Base-by-base conservation (phyloP, 2,113 vertebrate genomes). In the Pterocles burchelli region DNA sequence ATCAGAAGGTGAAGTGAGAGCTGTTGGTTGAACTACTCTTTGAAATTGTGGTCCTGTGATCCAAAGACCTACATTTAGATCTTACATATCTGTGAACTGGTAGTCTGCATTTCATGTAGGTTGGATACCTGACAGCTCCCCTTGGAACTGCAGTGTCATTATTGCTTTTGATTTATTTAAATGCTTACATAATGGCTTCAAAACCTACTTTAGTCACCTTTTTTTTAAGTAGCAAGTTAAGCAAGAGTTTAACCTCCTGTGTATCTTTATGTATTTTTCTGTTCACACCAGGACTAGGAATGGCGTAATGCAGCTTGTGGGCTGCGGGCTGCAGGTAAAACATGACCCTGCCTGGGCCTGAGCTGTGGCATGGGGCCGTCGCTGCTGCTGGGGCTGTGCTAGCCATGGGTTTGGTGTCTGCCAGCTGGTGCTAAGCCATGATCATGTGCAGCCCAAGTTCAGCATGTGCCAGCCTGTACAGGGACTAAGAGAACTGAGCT, bases 1-100 rank as follows among this genome's bases (percentile, higher is more conserved):
- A 89, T 96, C 86, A 91, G 83, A 84, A 90, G 62, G 61, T 62
- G 77, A 75, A 95, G 79, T 59, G 73, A 72, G 57, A 89, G 61
- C 76, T 89, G 62, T 48, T 94, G 58, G 70, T 66, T 68, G 62
- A 92, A 46, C 19, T 73, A 0, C 17, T 65, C 74, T 74, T 86
- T 73, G 87, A 91, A 95, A 95, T 82, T 28, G 49, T 70, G 63
- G 41, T 38, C n/a, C 70, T 72, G 57, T n/a, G 38, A 93, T 91
- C 77, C 31, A 58, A 88, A 87, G 54, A 43, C 66, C 24, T 82
- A 28, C 78, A 13, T 82, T 93, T 85, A 83, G 71, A 49, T 89
- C 55, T 75, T 85, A 36, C 0, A 0, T 81, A 78, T 95, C 76
- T 93, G 57, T 92, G 81, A 90, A 55, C 10, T 11, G 2, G 68